A percentile compares a stretch with the other conserved stretches of the same genome.
These are phyloP conservation scores for Allygus modestus DNA, from an alignment of 2,888 invertebrate genomes.

Conservation along the genomic window DNA sequence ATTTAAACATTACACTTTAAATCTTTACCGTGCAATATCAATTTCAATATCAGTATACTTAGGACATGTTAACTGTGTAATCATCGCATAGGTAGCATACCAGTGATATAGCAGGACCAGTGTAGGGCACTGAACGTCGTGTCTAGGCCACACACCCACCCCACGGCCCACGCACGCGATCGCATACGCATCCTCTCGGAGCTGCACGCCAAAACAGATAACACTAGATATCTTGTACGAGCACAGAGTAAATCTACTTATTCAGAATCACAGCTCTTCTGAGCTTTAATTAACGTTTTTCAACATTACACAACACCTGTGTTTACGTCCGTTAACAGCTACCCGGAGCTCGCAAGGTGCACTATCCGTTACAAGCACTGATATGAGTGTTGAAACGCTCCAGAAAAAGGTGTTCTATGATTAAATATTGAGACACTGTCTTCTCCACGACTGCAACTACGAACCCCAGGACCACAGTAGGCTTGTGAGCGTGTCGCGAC, in stretches of 20 bases:
- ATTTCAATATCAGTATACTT: too few species aligned
- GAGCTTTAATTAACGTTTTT: too few species aligned
- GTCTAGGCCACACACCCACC: background rate
- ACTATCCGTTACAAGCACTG: too few species aligned
- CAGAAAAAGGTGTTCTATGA: background rate
- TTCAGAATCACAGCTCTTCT: too few species aligned
- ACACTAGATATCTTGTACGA: too few species aligned
- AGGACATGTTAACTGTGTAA: too few species aligned
- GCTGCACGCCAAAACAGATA: background rate
- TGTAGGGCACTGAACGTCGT: background rate
- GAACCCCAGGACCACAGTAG: background rate
- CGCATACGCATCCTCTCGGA: background rate
- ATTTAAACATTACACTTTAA: too few species aligned
- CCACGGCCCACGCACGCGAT: conserved; percentile 1
- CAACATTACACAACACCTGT: too few species aligned
- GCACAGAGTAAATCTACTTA: too few species aligned
- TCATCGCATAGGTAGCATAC: background rate
- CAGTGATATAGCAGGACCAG: background rate
- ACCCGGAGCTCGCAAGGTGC: too few species aligned
- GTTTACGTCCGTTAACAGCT: too few species aligned
- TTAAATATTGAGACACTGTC: background rate
- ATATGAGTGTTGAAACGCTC: background rate
- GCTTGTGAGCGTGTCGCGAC: background rate
- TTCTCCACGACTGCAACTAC: background rate
- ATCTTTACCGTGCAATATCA: too few species aligned